Evolutionary conservation across 2,888 invertebrate species (phyloP), one percentile per base, ranked within the genome.

Genomic region (Iselma pallidipennis): DNA sequence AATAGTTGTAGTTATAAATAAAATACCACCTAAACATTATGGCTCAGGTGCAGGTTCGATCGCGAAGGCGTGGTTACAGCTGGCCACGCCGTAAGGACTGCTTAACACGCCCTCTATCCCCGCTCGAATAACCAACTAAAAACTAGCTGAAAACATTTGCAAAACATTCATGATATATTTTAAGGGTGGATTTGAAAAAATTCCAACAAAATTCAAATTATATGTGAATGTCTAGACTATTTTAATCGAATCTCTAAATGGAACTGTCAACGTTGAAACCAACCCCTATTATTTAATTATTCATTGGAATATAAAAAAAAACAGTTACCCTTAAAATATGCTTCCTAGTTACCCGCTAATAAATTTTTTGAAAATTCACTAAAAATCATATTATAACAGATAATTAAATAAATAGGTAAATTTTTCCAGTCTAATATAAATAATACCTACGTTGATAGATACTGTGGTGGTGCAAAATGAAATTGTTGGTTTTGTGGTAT

Each of bases 1-100:
- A 16, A 6, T 14, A 5, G 9, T 37, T 4, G 16, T 37, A 12
- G 16, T 37, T 37, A 7, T 42, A 42, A 42, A 19, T 42, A 19
- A 19, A 76, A 74, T 74, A 75, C 69, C 66, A 57, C 69, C 67
- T 69, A 65, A 67, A 71, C 72, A 72, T 75, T 71, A 74, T 72
- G 74, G 77, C 75, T 77, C 80, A 80, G 80, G 80, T 81, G 80
- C 74, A 74, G 76, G 75, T 78, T 78, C 76, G 78, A 80, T 77
- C 76, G 76, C 68, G 75, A 73, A 75, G 79, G 79, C 78, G 80
- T 78, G 80, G 78, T 76, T 73, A 67, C 57, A 63, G 66, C 63
- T 74, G 69, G 78, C 77, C 76, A 77, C 78, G 78, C 79, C 78
- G 76, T 70, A 70, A 69, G 71, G 74, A 73, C 66, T 69, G 73